Percentiles rank a stretch among this genome's conserved stretches.
Conservation (phyloP, 2,888 invertebrate genomes). For the Lymantria monacha region DNA sequence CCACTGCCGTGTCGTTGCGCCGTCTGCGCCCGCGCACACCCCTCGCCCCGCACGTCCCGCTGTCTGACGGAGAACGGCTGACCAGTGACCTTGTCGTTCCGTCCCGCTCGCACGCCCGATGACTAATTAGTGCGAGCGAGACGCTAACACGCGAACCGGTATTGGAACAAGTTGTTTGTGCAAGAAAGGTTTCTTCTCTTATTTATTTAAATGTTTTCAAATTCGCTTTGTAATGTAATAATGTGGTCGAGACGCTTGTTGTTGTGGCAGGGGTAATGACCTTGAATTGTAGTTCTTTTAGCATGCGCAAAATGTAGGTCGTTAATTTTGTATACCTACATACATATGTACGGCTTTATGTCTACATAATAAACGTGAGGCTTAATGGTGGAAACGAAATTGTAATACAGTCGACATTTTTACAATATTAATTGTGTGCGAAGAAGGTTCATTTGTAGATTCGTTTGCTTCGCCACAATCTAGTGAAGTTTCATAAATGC, state of each 20-base stretch:
- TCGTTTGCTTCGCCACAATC: too few relatives aligned
- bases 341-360: conserved; percentile 14
- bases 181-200: conserved; percentile 72
- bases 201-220: conserved; percentile 74
- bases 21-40: conserved; percentile 69
- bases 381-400: conserved; percentile 4
- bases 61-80: conserved; percentile 76
- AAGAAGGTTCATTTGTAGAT: conserved; percentile 10
- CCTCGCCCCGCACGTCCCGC: conserved; percentile 55
- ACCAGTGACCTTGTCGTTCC: conserved; percentile 77
- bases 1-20: conserved; percentile 65
- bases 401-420: conserved; percentile 9
- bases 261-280: conserved; percentile 67
- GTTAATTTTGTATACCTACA: conserved; percentile 22
- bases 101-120: conserved; percentile 51
- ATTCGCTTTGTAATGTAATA: conserved; percentile 69
- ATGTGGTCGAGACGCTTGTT: conserved; percentile 57
- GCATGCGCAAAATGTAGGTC: conserved; percentile 51
- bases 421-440: conserved; percentile 10
- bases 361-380: conserved; percentile 25
- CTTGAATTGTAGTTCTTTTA: conserved; percentile 57
- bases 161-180: conserved; percentile 69
- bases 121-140: conserved; percentile 45
- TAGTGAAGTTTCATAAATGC: too few relatives aligned
- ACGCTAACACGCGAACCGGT: conserved; percentile 51